phyloP scores from a whole-genome alignment of 2,797 vertebrate genomes.

The Oceanodroma leucorhoa region DNA sequence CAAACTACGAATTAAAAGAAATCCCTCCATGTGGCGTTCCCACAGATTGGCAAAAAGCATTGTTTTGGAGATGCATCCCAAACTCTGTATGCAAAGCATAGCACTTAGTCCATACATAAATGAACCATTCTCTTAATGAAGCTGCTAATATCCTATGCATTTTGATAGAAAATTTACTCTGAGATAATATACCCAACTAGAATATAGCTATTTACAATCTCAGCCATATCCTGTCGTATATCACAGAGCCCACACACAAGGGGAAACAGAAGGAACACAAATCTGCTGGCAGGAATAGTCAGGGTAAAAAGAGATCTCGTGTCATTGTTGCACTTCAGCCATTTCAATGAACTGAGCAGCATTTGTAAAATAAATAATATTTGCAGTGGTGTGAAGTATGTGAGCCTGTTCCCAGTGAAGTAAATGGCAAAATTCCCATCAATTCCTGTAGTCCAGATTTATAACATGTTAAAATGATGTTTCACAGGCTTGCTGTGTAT shows the following conservation, averaged over 20 bases:
- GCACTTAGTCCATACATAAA: not conserved
- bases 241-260: not conserved
- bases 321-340: not conserved
- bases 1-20: not conserved
- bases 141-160: not conserved
- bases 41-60: not conserved
- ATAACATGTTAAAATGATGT: not conserved
- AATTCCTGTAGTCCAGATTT: not conserved
- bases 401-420: not conserved
- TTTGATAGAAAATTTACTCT: not conserved
- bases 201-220: slow-evolving; percentile 1
- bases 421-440: not conserved
- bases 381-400: not conserved
- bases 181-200: not conserved
- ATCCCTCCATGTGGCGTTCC: not conserved
- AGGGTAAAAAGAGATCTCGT: not conserved
- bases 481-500: not conserved
- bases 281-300: not conserved
- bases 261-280: not conserved
- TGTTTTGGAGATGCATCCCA: not conserved
- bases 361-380: not conserved
- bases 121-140: not conserved
- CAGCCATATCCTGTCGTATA: not conserved
- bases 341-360: not conserved
- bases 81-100: not conserved